These are phyloP conservation scores for Keiferia lycopersicella DNA, from an alignment of 2,888 invertebrate species.

Conservation along the genomic window DNA sequence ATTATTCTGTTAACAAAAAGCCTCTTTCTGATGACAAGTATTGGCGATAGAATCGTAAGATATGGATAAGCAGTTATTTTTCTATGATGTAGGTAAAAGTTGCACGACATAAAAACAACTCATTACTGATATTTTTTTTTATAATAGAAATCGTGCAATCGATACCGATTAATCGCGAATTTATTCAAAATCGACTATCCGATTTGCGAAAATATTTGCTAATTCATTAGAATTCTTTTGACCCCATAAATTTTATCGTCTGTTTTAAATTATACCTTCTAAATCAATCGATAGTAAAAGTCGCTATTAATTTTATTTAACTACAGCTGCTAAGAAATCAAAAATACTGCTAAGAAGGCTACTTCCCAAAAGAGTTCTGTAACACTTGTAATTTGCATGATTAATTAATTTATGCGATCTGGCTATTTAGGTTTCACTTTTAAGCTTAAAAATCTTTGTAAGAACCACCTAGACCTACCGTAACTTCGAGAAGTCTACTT, in stretches of 20 bases:
- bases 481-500: too few species aligned
- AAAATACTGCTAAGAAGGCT: too few species aligned
- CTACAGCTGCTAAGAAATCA: too few species aligned
- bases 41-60: not conserved
- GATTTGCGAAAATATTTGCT: constrained; percentile 3
- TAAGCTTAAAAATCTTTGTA: too few species aligned
- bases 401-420: too few species aligned
- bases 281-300: constrained; percentile 23
- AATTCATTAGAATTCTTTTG: not conserved
- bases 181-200: constrained; percentile 1
- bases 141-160: constrained; percentile 19
- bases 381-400: too few species aligned
- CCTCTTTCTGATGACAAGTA: not conserved
- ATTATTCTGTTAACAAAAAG: not conserved
- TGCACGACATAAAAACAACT: constrained; percentile 14
- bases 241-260: constrained; percentile 7
- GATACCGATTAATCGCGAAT: constrained; percentile 18
- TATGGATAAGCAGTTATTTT: not conserved
- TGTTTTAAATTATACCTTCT: not conserved
- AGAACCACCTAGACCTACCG: too few species aligned
- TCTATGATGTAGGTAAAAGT: constrained; percentile 1
- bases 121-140: constrained; percentile 19
- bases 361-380: too few species aligned
- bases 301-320: not conserved
- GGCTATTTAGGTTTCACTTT: too few species aligned